A percentile compares a stretch with the other conserved stretches of the same genome.
Evolutionary conservation across 2,888 invertebrate genomes (phyloP).

Genomic region (Hirtodrosophila confusa): DNA sequence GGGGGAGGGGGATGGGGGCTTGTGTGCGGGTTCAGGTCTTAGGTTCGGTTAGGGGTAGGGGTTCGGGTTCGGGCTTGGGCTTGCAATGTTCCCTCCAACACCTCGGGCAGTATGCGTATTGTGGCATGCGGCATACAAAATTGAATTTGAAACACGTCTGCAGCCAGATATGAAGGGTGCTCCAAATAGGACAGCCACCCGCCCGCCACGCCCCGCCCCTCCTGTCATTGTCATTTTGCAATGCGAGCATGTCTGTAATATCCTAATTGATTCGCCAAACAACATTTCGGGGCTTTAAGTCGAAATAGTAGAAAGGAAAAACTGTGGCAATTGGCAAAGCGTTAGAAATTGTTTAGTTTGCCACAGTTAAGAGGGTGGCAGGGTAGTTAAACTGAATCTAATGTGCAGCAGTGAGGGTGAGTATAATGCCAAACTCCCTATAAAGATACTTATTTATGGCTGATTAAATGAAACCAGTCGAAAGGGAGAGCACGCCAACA

Average conservation of each 20-base stretch:
- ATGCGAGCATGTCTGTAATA: conserved; percentile 50
- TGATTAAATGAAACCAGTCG: conserved; percentile 3
- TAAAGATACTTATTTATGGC: conserved; percentile 7
- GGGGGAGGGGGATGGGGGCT: too few species aligned
- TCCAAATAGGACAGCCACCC: conserved; percentile 6
- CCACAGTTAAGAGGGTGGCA: neutral
- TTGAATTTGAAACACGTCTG: conserved; percentile 42
- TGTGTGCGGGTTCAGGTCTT: neutral
- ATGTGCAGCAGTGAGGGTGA: conserved; percentile 8
- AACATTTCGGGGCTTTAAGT: conserved; percentile 24
- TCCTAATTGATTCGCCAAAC: conserved; percentile 71
- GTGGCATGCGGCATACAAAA: conserved; percentile 33
- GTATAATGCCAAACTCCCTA: conserved; percentile 3
- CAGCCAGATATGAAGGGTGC: conserved; percentile 1
- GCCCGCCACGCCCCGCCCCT: neutral
- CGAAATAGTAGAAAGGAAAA: neutral
- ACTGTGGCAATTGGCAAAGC: conserved; percentile 21
- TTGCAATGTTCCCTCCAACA: conserved; percentile 1
- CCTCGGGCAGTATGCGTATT: conserved; percentile 4
- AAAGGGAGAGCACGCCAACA: too few species aligned
- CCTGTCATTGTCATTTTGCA: conserved; percentile 31
- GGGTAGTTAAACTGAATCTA: conserved; percentile 1
- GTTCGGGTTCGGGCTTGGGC: neutral
- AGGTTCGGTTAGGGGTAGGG: neutral
- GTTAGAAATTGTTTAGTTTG: conserved; percentile 25